These are phyloP conservation scores for Carposina sasakii DNA, from an alignment of 1,140 invertebrate species.

Conservation along the genomic window DNA sequence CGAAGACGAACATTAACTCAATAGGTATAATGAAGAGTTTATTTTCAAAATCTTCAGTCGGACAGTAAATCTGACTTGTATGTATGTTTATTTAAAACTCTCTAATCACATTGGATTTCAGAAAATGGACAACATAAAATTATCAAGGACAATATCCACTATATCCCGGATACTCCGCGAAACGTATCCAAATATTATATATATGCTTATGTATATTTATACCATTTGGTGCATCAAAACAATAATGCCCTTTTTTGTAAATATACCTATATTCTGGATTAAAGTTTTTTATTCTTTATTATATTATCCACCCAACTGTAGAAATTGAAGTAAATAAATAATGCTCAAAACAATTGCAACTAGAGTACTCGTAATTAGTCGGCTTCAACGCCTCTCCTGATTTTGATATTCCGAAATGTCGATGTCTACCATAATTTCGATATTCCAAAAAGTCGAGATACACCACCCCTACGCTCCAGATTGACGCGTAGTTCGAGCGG, in stretches of 20 bases:
- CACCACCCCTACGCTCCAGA: slow-evolving; percentile 36
- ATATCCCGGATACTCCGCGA: neutral
- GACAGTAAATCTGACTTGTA: neutral
- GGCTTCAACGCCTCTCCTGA: neutral
- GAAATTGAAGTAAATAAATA: neutral
- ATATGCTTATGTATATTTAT: neutral
- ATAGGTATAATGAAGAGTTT: slow-evolving; percentile 3
- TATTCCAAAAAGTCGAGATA: neutral
- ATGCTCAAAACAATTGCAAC: neutral
- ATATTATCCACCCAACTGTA: neutral
- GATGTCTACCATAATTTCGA: neutral
- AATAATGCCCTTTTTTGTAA: neutral
- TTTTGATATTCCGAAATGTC: neutral
- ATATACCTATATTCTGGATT: neutral
- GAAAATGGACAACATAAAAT: neutral
- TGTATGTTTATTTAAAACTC: neutral
- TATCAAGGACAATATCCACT: neutral
- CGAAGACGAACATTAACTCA: slow-evolving; percentile 1
- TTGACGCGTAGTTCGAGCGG: slow-evolving; percentile 59
- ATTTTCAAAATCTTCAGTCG: neutral
- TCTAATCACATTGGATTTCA: neutral
- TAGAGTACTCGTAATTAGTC: neutral
- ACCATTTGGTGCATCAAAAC: neutral
- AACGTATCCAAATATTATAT: neutral
- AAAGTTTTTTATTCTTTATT: neutral